These are phyloP conservation scores for Oenanthe melanoleuca DNA, from an alignment of 2,113 vertebrate genomes.

Conservation along the genomic window DNA sequence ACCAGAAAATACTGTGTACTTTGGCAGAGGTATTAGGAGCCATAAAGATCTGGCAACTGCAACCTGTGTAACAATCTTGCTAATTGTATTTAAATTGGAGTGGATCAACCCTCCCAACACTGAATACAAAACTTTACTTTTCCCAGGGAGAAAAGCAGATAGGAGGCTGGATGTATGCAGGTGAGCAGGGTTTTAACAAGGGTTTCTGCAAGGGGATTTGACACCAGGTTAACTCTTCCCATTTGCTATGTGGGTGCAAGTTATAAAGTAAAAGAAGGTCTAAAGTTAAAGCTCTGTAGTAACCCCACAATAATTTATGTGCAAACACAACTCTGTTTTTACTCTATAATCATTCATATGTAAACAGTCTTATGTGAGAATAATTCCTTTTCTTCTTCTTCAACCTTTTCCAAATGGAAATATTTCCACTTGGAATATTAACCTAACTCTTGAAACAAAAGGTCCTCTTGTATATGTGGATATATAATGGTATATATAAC, in stretches of 20 bases:
- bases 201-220: not conserved
- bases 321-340: not conserved
- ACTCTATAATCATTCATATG: not conserved
- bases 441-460: not conserved
- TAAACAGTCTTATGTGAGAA: not conserved
- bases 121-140: slow-evolving; percentile 21
- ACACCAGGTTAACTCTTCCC: not conserved
- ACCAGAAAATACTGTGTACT: slow-evolving; percentile 28
- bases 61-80: not conserved
- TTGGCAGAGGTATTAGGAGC: slow-evolving; percentile 26
- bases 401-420: not conserved
- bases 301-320: not conserved
- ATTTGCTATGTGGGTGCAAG: not conserved
- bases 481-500: not conserved
- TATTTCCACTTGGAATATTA: not conserved
- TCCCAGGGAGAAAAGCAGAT: not conserved
- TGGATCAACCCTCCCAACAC: slow-evolving; percentile 1
- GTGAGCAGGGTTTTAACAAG: not conserved
- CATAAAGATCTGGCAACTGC: slow-evolving; percentile 46
- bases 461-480: not conserved
- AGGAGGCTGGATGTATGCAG: not conserved
- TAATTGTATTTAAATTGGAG: slow-evolving; percentile 47
- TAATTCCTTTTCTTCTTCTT: not conserved
- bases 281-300: not conserved
- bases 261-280: not conserved